Conservation (phyloP, 2,888 invertebrate genomes). For the Eumacrocentrus americanus region DNA sequence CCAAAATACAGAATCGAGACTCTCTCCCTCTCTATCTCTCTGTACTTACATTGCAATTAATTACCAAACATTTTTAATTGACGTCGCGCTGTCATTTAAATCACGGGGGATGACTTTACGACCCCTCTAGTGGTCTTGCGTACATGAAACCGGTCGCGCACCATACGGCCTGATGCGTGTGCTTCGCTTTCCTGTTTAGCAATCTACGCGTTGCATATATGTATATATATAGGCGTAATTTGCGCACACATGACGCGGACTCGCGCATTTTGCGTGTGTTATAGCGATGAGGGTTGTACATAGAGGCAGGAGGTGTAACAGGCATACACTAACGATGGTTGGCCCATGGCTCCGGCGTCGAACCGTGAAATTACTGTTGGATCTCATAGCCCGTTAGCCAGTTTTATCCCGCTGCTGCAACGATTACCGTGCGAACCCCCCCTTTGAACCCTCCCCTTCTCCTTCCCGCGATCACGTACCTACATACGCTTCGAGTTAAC, state of each 20-base stretch:
- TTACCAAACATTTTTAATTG: neutral
- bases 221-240: too few relatives aligned
- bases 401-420: conserved; percentile 26
- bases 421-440: conserved; percentile 28
- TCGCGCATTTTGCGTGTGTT: neutral
- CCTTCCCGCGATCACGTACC: conserved; percentile 13
- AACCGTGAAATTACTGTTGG: conserved; percentile 58
- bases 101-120: neutral
- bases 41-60: too few relatives aligned
- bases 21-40: neutral
- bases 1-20: neutral
- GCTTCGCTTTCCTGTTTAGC: neutral
- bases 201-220: neutral
- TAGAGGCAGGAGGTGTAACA: neutral
- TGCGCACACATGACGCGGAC: too few relatives aligned
- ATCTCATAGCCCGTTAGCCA: conserved; percentile 42
- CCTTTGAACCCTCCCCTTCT: conserved; percentile 19
- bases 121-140: neutral
- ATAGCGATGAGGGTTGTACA: too few relatives aligned
- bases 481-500: neutral
- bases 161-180: neutral
- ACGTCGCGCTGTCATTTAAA: neutral
- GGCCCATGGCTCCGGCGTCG: conserved; percentile 52
- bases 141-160: neutral
- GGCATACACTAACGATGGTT: conserved; percentile 44